phyloP scores from a whole-genome alignment of 1,140 invertebrate species.

The Whitmania pigra region DNA sequence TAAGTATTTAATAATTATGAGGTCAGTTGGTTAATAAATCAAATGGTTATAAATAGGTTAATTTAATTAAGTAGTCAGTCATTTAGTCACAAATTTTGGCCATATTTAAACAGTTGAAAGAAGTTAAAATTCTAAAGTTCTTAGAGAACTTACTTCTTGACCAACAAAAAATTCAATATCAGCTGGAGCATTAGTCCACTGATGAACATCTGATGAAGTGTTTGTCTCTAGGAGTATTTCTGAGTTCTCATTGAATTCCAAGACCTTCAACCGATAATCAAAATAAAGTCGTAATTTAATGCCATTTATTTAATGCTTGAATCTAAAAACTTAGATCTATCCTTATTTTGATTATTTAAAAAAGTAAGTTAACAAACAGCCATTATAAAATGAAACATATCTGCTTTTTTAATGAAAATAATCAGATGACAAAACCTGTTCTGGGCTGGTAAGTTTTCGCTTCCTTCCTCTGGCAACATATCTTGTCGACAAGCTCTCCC shows the following conservation, averaged over 20 bases:
- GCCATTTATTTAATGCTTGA: too few relatives aligned
- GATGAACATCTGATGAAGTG: too few relatives aligned
- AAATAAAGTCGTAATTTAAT: too few relatives aligned
- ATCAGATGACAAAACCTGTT: constrained; percentile 5
- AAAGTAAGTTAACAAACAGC: too few relatives aligned
- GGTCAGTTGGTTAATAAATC: background rate
- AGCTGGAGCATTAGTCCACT: constrained; percentile 37
- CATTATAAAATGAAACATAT: too few relatives aligned
- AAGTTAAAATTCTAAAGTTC: background rate
- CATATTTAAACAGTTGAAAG: too few relatives aligned
- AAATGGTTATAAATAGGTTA: background rate
- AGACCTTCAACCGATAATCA: too few relatives aligned
- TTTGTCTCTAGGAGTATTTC: too few relatives aligned
- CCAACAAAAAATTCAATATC: constrained; percentile 40
- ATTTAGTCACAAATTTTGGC: too few relatives aligned
- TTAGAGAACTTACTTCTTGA: constrained; percentile 39
- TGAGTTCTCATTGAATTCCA: too few relatives aligned
- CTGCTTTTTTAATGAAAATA: constrained; percentile 28
- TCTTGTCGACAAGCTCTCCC: background rate
- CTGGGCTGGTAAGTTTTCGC: background rate
- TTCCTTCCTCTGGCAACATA: background rate
- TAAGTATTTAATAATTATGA: constrained; percentile 19
- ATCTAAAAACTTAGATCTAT: too few relatives aligned
- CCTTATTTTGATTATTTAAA: too few relatives aligned
- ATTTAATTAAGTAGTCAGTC: background rate